Percentiles rank a stretch among this genome's conserved stretches.
Conservation (phyloP, 2,113 vertebrate genomes). For the Mobula hypostoma region DNA sequence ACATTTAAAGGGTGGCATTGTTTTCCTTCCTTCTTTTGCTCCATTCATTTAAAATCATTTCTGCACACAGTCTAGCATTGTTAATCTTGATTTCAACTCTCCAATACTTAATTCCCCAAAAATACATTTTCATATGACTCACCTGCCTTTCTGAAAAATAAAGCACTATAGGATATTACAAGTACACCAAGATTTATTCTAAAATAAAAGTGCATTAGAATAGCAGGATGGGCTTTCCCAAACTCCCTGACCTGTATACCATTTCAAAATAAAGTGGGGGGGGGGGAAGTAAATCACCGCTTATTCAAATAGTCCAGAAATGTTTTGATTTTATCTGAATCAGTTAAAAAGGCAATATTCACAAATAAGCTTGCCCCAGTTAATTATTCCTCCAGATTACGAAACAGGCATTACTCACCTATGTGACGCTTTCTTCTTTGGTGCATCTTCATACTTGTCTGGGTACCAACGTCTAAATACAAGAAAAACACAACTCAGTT, state of each 20-base stretch:
- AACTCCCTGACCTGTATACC: neutral
- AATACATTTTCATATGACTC: neutral
- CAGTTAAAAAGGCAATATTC: neutral
- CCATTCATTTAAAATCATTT: neutral
- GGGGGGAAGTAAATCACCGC: neutral
- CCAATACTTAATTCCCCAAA: neutral
- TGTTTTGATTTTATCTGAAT: too few species aligned
- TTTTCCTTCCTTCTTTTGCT: neutral
- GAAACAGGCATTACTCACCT: conserved; percentile 60
- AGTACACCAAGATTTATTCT: neutral
- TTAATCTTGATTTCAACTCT: neutral
- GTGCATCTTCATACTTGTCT: conserved; percentile 73
- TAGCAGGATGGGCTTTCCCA: neutral
- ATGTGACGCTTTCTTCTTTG: conserved; percentile 83
- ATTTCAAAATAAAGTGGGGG: neutral
- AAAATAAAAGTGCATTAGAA: neutral
- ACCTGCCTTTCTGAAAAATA: neutral
- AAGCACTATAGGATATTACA: neutral
- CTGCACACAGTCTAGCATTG: neutral
- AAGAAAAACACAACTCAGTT: conserved; percentile 25
- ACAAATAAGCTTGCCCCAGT: neutral
- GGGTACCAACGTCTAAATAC: conserved; percentile 84
- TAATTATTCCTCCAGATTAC: neutral
- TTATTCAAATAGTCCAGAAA: neutral
- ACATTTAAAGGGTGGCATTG: too few species aligned